Evolutionary conservation across 1,140 invertebrate species (phyloP).

Genomic region (Acyrthosiphon pisum): DNA sequence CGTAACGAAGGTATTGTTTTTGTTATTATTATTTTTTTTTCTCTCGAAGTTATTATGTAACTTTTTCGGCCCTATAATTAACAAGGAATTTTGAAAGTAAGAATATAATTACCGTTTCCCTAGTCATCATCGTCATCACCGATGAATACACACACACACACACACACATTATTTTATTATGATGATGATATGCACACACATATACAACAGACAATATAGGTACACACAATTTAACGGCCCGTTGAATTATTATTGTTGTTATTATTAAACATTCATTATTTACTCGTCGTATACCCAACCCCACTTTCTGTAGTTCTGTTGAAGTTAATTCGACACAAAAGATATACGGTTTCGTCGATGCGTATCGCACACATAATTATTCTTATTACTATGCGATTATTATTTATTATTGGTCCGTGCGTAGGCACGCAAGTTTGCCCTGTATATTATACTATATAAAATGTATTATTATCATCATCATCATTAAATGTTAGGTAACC

Average conservation of each 20-base stretch:
- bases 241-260: conserved; percentile 1
- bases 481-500: not conserved
- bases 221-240: conserved; percentile 12
- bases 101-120: conserved; percentile 15
- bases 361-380: conserved; percentile 3
- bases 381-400: not conserved
- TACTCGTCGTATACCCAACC: not conserved
- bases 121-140: not conserved
- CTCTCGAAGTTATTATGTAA: not conserved
- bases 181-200: not conserved
- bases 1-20: conserved; percentile 14
- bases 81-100: not conserved
- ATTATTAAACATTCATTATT: not conserved
- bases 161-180: not conserved
- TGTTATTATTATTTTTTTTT: conserved; percentile 2
- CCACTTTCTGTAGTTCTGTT: not conserved
- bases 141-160: not conserved
- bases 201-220: not conserved
- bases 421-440: not conserved
- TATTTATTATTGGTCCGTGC: not conserved
- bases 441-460: not conserved
- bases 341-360: conserved; percentile 19
- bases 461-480: not conserved
- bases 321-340: not conserved
- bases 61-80: conserved; percentile 11